Evolutionary conservation across 2,797 vertebrate species (phyloP).

Genomic region (Halcyon chelicuti): DNA sequence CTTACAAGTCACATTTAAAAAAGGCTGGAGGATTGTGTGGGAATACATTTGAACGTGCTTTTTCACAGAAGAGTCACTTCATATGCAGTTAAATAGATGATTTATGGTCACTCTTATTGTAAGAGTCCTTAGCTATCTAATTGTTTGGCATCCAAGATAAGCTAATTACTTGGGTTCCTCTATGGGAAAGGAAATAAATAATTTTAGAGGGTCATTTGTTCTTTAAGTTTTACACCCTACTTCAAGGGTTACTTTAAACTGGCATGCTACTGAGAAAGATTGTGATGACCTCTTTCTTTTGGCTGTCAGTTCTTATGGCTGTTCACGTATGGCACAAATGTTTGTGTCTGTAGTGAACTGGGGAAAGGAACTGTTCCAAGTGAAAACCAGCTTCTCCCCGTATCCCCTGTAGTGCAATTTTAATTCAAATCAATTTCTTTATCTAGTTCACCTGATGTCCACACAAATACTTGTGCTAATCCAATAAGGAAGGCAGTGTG

Average conservation of each 20-base stretch:
- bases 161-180: neutral
- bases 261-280: neutral
- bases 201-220: neutral
- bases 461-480: neutral
- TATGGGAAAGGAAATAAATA: neutral
- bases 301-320: neutral
- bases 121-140: neutral
- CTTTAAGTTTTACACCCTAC: neutral
- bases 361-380: neutral
- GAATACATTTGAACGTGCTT: neutral
- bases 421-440: constrained; percentile 9
- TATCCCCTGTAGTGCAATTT: neutral
- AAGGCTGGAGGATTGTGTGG: neutral
- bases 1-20: neutral
- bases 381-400: neutral
- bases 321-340: neutral
- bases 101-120: neutral
- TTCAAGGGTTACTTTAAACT: neutral
- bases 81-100: neutral
- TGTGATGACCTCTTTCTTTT: neutral
- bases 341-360: neutral
- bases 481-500: neutral
- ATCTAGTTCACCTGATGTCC: constrained; percentile 7
- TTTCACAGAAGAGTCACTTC: neutral
- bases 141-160: neutral